phyloP scores from a whole-genome alignment of 2,888 invertebrate species.

The Brassicogethes aeneus region DNA sequence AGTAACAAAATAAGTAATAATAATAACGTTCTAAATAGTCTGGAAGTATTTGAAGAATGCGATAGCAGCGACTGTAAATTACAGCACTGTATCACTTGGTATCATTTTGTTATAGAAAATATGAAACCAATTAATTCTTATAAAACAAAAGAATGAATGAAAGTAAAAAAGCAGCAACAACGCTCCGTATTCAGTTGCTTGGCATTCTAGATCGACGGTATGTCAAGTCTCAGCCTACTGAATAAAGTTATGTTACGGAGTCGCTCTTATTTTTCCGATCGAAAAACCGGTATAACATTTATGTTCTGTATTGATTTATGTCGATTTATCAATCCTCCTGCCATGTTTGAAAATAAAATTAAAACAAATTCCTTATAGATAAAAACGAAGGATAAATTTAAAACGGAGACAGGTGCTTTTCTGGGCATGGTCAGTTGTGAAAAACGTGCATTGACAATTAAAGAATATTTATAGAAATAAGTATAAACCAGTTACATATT shows the following conservation, averaged over 20 bases:
- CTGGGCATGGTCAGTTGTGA: slow-evolving; percentile 1
- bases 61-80: not conserved
- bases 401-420: not conserved
- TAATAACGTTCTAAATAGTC: not conserved
- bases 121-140: slow-evolving; percentile 6
- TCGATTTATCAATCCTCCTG: slow-evolving; percentile 4
- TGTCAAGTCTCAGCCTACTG: slow-evolving; percentile 8
- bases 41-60: not conserved
- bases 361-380: slow-evolving; percentile 3
- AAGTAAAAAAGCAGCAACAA: slow-evolving; percentile 3
- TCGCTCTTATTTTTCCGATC: slow-evolving; percentile 7
- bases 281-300: slow-evolving; percentile 11
- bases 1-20: not conserved
- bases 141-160: slow-evolving; percentile 4
- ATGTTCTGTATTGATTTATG: slow-evolving; percentile 11
- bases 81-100: too few species aligned
- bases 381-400: slow-evolving; percentile 3
- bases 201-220: slow-evolving; percentile 9
- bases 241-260: slow-evolving; percentile 8
- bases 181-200: slow-evolving; percentile 3
- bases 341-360: slow-evolving; percentile 3
- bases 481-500: not conserved
- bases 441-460: too few species aligned
- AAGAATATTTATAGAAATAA: too few species aligned
- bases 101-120: slow-evolving; percentile 1